phyloP scores from a whole-genome alignment of 1,140 invertebrate genomes.

The Drosophila cardini region DNA sequence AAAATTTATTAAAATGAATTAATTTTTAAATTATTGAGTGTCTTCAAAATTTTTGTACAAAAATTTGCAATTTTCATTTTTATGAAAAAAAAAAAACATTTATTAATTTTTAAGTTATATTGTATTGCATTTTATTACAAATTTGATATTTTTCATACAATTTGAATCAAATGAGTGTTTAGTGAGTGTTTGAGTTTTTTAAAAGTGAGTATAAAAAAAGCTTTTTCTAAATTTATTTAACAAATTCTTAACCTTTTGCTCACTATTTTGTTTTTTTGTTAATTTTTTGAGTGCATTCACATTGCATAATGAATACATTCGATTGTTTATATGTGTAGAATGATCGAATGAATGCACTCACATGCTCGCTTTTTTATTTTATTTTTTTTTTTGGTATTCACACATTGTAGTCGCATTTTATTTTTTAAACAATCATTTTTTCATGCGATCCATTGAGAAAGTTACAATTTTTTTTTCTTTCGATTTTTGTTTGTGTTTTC shows the following conservation, averaged over 20 bases:
- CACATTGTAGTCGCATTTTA: constrained; percentile 13
- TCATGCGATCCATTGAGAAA: constrained; percentile 67
- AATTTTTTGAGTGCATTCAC: not conserved
- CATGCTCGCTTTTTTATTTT: constrained; percentile 9
- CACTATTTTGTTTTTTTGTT: not conserved
- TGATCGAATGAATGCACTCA: constrained; percentile 16
- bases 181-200: too few relatives aligned
- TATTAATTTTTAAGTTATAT: too few relatives aligned
- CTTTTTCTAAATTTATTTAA: too few relatives aligned
- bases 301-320: constrained; percentile 1
- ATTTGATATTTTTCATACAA: too few relatives aligned
- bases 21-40: too few relatives aligned
- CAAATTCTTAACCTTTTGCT: not conserved
- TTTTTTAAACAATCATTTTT: constrained; percentile 23
- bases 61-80: too few relatives aligned
- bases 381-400: constrained; percentile 16
- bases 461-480: constrained; percentile 41
- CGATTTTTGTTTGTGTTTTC: not conserved
- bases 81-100: too few relatives aligned
- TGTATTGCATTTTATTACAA: too few relatives aligned
- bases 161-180: too few relatives aligned
- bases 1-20: too few relatives aligned
- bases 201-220: too few relatives aligned
- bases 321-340: not conserved
- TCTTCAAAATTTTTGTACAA: too few relatives aligned